Conservation (phyloP, 2,797 vertebrate species). For the Limnodromus scolopaceus region DNA sequence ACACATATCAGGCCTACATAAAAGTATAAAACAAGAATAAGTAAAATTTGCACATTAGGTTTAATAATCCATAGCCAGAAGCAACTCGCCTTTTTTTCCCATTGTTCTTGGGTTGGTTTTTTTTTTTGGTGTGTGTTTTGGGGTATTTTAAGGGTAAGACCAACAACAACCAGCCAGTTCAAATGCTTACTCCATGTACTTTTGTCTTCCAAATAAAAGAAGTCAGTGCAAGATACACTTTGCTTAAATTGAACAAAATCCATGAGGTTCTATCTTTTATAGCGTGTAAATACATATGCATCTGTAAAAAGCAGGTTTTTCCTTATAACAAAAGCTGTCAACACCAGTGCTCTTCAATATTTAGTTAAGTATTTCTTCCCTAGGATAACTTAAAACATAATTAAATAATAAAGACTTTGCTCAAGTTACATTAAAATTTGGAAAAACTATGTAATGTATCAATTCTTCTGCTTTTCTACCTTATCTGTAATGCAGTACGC, state of each 20-base stretch:
- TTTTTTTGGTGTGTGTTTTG: neutral
- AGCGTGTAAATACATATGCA: neutral
- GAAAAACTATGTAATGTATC: neutral
- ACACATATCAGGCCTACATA: neutral
- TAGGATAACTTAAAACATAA: neutral
- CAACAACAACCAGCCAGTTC: neutral
- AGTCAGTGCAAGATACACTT: neutral
- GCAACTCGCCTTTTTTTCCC: accelerated
- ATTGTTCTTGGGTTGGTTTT: neutral
- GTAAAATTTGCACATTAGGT: neutral
- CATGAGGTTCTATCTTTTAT: accelerated
- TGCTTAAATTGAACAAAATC: neutral
- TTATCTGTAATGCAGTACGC: neutral
- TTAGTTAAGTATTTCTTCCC: neutral
- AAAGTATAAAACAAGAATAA: neutral
- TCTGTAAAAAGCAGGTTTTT: neutral
- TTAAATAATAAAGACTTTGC: neutral
- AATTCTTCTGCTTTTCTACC: neutral
- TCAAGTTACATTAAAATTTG: neutral
- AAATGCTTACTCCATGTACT: neutral
- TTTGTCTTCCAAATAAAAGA: neutral
- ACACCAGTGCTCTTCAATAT: neutral
- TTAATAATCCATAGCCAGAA: neutral
- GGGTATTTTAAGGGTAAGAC: neutral
- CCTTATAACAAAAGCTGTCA: neutral